A percentile compares a stretch with the other conserved stretches of the same genome.
Evolutionary conservation across 1,140 invertebrate genomes (phyloP).

Genomic region (Glossosoma conforme): DNA sequence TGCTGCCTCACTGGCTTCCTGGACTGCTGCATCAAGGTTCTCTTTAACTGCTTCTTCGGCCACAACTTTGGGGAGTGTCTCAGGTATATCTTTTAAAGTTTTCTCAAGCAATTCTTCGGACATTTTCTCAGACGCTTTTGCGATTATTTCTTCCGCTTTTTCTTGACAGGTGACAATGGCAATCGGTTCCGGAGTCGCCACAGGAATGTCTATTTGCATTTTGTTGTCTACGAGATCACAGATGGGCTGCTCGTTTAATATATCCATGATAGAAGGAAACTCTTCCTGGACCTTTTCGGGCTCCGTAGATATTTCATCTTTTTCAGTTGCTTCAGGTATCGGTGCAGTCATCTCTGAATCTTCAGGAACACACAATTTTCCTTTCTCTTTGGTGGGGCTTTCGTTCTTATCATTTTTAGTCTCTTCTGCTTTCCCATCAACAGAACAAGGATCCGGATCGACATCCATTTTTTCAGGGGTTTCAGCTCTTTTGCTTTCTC

Average conservation of each 20-base stretch:
- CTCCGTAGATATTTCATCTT: neutral
- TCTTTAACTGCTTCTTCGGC: neutral
- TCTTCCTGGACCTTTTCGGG: constrained; percentile 38
- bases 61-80: too few species aligned
- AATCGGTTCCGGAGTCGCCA: too few species aligned
- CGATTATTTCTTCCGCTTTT: too few species aligned
- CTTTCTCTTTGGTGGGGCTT: neutral
- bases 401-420: neutral
- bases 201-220: neutral
- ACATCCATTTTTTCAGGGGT: neutral
- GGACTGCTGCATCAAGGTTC: too few species aligned
- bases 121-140: too few species aligned
- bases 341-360: too few species aligned
- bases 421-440: constrained; percentile 2
- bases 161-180: too few species aligned
- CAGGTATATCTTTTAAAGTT: too few species aligned
- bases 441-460: neutral
- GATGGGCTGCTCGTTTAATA: constrained; percentile 41
- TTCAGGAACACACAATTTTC: neutral
- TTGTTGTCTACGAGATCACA: constrained; percentile 1
- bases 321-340: neutral
- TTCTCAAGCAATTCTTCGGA: too few species aligned
- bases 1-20: too few species aligned
- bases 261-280: constrained; percentile 51
- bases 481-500: constrained; percentile 35